Evolutionary conservation across 1,140 invertebrate species (phyloP), one percentile per base, ranked within the genome.

Genomic region (Archivesica marissinica): DNA sequence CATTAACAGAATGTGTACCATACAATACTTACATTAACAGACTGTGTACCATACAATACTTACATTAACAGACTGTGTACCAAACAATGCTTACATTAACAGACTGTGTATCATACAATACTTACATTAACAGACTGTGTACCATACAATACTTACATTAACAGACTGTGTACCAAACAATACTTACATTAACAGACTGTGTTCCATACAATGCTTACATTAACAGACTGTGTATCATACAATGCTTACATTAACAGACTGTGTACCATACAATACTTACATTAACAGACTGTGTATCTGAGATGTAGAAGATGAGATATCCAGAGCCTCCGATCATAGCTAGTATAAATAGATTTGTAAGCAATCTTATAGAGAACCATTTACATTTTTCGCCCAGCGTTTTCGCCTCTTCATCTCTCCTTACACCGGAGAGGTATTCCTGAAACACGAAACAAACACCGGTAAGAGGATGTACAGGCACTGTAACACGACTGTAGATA

Each of bases 281-380:
- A 41, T 72, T 88, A 23, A 88, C n/a, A 64, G 88, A 89, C 80
- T 89, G 88, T 25, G 72, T 47, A 61, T 75, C 44, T 17, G 75
- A 85, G 28, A 87, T 74, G 56, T 80, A 95, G 91, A 96, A 97
- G 77, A 97, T 96, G 0, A 96, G 92, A 64, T 95, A 92, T 0
- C 95, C 96, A 20, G 95, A 95, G 0, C 94, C 94, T 13, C 94
- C 92, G 6, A 97, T 92, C 52, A 97, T 95, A 0, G 94, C 88
- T 0, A 97, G 88, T 1, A 97, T 96, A 2, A 96, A 85, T 0
- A 96, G 28, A 93, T 97, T 97, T n/a, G 88, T 90, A 1, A 90
- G 6, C 0, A 92, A 15, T 30, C 91, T 68, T 13, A 90, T 77
- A 59, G 87, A 84, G 59, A 91, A 90, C 77, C 88, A 84, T 68